Evolutionary conservation across 1,140 invertebrate genomes (phyloP).

Genomic region (Myzus persicae): DNA sequence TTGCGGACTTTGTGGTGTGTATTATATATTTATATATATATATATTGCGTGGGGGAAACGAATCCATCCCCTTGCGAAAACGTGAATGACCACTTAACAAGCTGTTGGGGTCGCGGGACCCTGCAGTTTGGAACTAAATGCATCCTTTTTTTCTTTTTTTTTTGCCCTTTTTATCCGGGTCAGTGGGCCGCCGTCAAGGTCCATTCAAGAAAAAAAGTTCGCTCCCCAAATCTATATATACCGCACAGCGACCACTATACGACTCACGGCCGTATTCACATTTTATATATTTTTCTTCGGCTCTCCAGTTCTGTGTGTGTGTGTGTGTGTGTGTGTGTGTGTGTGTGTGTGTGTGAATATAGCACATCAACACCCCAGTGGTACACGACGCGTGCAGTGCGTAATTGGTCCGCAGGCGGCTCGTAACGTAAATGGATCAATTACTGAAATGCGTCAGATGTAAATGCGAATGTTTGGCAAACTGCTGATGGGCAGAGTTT

Average conservation of each 20-base stretch:
- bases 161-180: conserved; percentile 45
- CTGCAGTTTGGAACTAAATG: conserved; percentile 28
- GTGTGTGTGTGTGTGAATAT: too few species aligned
- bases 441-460: conserved; percentile 50
- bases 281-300: too few species aligned
- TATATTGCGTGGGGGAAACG: background rate
- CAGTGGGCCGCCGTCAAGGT: conserved; percentile 31
- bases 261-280: background rate
- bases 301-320: too few species aligned
- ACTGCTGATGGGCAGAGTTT: conserved; percentile 46
- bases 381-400: background rate
- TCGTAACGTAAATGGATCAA: conserved; percentile 35
- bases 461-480: conserved; percentile 21
- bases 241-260: background rate
- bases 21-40: background rate
- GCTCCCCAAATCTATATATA: background rate
- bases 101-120: conserved; percentile 21
- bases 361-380: background rate
- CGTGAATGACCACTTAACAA: conserved; percentile 55
- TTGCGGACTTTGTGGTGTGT: conserved; percentile 26
- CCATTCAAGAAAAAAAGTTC: conserved; percentile 30
- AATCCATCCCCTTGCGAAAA: conserved; percentile 56
- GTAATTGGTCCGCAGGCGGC: background rate
- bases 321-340: too few species aligned
- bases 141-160: conserved; percentile 26